Evolutionary conservation across 2,888 invertebrate genomes (phyloP).

Genomic region (Drosophila prostipennis): DNA sequence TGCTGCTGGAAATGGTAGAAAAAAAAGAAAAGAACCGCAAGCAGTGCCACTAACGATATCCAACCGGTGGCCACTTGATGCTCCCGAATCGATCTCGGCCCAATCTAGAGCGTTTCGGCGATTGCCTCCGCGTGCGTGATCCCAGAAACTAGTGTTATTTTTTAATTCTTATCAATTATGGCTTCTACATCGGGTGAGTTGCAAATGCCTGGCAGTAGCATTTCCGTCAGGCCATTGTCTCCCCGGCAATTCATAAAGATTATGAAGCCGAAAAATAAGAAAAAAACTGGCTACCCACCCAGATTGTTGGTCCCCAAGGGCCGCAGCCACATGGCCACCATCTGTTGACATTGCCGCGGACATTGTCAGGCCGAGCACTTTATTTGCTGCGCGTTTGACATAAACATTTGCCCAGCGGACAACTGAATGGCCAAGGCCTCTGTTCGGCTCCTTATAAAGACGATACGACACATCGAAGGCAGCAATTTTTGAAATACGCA

Average conservation of each 20-base stretch:
- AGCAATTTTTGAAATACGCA: slow-evolving; percentile 78
- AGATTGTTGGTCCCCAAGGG: slow-evolving; percentile 80
- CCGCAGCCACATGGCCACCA: slow-evolving; percentile 18
- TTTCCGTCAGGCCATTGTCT: slow-evolving; percentile 61
- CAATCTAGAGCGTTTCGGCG: slow-evolving; percentile 47
- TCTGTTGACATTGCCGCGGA: slow-evolving; percentile 71
- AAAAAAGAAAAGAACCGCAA: slow-evolving; percentile 52
- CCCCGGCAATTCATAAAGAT: slow-evolving; percentile 72
- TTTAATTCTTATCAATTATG: slow-evolving; percentile 50
- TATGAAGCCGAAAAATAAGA: slow-evolving; percentile 55
- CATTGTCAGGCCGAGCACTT: slow-evolving; percentile 79
- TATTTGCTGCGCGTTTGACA: slow-evolving; percentile 77
- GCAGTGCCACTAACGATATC: slow-evolving; percentile 67
- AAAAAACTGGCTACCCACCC: slow-evolving; percentile 58
- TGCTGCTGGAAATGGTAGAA: slow-evolving; percentile 52
- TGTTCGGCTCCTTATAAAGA: slow-evolving; percentile 74
- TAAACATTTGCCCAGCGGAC: slow-evolving; percentile 79
- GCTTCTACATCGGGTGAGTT: slow-evolving; percentile 43
- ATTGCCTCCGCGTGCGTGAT: slow-evolving; percentile 59
- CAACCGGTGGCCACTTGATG: slow-evolving; percentile 26
- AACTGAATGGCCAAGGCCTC: slow-evolving; percentile 76
- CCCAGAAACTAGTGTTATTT: slow-evolving; percentile 59
- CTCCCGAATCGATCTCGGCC: slow-evolving; percentile 38
- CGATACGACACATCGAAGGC: slow-evolving; percentile 63
- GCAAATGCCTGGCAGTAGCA: slow-evolving; percentile 52